Evolutionary conservation across 2,113 vertebrate genomes (phyloP).

Genomic region (Tenebrosternarchus preto): DNA sequence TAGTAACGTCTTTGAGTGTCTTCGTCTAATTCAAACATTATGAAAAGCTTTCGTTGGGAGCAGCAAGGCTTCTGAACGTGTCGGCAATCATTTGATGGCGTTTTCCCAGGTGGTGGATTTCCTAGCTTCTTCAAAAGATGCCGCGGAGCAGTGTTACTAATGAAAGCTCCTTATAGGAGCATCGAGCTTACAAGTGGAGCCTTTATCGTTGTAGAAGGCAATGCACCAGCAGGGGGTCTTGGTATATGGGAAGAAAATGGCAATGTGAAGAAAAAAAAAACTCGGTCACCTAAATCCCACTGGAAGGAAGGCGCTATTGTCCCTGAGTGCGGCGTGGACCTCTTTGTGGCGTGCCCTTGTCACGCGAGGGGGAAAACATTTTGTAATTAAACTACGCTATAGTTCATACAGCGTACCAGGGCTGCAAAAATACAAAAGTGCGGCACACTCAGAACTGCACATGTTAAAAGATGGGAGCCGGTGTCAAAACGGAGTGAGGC

Average conservation of each 20-base stretch:
- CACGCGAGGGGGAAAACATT: background rate
- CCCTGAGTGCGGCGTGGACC: background rate
- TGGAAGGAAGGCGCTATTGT: slow-evolving; percentile 10
- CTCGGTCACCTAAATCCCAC: slow-evolving; percentile 19
- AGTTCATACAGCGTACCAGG: background rate
- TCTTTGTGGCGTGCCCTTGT: slow-evolving; percentile 20
- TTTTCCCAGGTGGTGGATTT: slow-evolving; percentile 39
- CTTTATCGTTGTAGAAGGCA: background rate
- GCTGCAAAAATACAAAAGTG: background rate
- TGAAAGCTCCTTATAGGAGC: slow-evolving; percentile 50
- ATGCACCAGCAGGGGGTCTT: slow-evolving; percentile 24
- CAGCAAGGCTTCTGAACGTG: slow-evolving; percentile 20
- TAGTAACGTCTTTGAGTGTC: slow-evolving; percentile 17
- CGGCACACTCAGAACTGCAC: background rate
- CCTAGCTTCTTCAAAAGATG: slow-evolving; percentile 56
- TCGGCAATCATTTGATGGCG: slow-evolving; percentile 23
- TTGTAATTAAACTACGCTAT: background rate
- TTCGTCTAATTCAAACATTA: slow-evolving; percentile 14
- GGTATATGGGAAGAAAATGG: slow-evolving; percentile 13
- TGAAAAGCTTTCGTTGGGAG: slow-evolving; percentile 25
- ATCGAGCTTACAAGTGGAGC: slow-evolving; percentile 21
- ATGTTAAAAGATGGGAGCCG: background rate
- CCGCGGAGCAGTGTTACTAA: slow-evolving; percentile 52
- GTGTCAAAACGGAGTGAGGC: background rate
- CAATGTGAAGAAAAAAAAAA: too few species aligned